A percentile compares a stretch with the other conserved stretches of the same genome.
These are phyloP conservation scores for Archips xylosteana DNA, from an alignment of 2,888 invertebrate species.

Conservation along the genomic window DNA sequence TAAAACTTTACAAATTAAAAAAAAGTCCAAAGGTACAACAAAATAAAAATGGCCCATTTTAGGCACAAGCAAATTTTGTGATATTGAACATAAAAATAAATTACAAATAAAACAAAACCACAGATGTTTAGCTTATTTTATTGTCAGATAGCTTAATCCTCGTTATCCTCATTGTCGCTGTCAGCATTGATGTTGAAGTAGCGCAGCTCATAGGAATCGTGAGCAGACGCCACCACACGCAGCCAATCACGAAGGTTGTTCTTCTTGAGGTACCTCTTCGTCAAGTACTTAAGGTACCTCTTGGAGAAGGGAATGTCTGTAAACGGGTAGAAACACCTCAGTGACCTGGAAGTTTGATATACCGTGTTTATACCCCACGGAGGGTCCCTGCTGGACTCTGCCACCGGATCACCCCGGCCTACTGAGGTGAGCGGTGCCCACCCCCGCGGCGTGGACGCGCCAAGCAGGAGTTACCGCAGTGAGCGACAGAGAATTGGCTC, in stretches of 20 bases:
- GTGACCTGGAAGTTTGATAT: slow-evolving; percentile 22
- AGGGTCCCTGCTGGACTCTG: slow-evolving; percentile 43
- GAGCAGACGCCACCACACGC: slow-evolving; percentile 98
- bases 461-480: slow-evolving; percentile 40
- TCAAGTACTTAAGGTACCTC: slow-evolving; percentile 99
- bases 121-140: slow-evolving; percentile 79
- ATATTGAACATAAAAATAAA: too few relatives aligned
- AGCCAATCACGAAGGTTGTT: slow-evolving; percentile 99
- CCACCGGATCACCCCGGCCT: slow-evolving; percentile 43
- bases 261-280: slow-evolving; percentile 99
- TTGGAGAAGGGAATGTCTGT: slow-evolving; percentile 90
- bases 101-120: slow-evolving; percentile 44
- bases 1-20: too few relatives aligned
- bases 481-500: slow-evolving; percentile 42
- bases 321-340: slow-evolving; percentile 47
- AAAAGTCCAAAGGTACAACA: too few relatives aligned
- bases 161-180: slow-evolving; percentile 93
- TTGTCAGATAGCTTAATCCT: slow-evolving; percentile 87
- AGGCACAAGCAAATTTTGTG: neutral
- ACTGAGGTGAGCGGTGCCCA: slow-evolving; percentile 42
- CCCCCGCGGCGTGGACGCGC: slow-evolving; percentile 44
- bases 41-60: too few relatives aligned
- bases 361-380: slow-evolving; percentile 42
- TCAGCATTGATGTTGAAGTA: slow-evolving; percentile 98
- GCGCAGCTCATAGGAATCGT: slow-evolving; percentile 98